Evolutionary conservation across 2,797 vertebrate species (phyloP), one percentile per base, ranked within the genome.

Genomic region (Alca torda): DNA sequence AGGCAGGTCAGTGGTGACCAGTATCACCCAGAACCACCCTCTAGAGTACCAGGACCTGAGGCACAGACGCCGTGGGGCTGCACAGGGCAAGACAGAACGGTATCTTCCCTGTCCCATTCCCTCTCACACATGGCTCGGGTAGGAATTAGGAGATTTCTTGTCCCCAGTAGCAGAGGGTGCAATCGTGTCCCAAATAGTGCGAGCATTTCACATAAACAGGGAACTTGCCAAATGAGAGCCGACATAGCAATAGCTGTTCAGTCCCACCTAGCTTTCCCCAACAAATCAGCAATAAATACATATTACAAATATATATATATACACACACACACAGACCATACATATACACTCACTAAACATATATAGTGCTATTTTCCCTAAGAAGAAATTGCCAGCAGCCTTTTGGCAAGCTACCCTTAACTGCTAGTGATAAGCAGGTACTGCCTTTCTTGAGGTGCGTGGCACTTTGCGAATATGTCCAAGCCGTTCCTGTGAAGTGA

Each of bases 111-210:
- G 13, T 46, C 26, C 25, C 43, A 7, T 61, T 85, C 65, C 37
- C 31, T 82, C 15, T 77, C 4, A 0, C 14, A 25, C 0, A 1
- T 3, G 8, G 33, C 63, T 56, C 73, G 18, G 23, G 24, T 16
- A 81, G 48, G 39, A 48, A 13, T 45, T 33, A 3, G 11, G 30
- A 81, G 21, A 16, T 24, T 39, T 54, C 73, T 83, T 54, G 35
- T 24, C 39, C 56, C 4, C 13, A 2, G 37, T 11, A 76, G 64
- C 57, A 67, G 23, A 54, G 18, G 51, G 5, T 2, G 1, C 9
- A 13, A 16, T 39, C 7, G 0, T 2, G 3, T 68, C 67, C 56
- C 35, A 39, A 4, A 20, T 4, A 35, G 50, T 4, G 10, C 1
- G 4, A 81, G 13, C 25, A 37, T 64, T 72, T 74, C 67, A 37